Base-by-base conservation (phyloP, 2,888 invertebrate species). In the Heliconius charithonia region DNA sequence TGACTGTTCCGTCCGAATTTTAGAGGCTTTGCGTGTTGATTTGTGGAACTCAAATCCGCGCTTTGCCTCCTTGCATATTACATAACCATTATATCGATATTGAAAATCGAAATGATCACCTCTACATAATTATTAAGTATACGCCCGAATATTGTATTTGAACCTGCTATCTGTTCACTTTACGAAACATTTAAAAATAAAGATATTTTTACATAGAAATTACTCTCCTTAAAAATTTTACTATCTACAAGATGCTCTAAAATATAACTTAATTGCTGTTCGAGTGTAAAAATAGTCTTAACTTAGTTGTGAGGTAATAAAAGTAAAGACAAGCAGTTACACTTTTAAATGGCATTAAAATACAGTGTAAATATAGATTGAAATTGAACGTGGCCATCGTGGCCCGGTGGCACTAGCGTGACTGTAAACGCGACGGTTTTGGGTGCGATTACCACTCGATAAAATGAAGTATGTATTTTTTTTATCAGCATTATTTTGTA, bases 311-410 rank as follows among this genome's bases (percentile, higher is more conserved):
- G 13, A 72, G 65, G 72, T 65, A 77, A 76, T 66, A 76, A 74
- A 74, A 74, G 6, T n/a, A 45, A n/a, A 75, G 72, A 76, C 29
- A 59, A n/a, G 56, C 37, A 72, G 72, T 59, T 65, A 63, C 71
- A 77, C 65, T 72, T 77, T 77, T 72, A 72, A 72, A 72, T 72
- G 66, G 27, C 65, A 56, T 72, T 77, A 65, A 72, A 27, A 59
- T 59, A 56, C 22, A n/a, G 51, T 56, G 71, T 77, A 56, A 56
- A 71, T 56, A 65, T 65, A 56, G 16, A 13, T 25, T 41, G 37
- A 41, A n/a, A 37, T n/a, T 41, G n/a, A 67, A 66, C 22, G 37
- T 37, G 22, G 32, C 66, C 10, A 22, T 66, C 10, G 16, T 63
- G 51, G 51, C 19, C 51, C 19, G 6, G 2, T 7, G 19, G 19